These are phyloP conservation scores for Nycticryphes semicollaris DNA, from an alignment of 2,113 vertebrate species.

Conservation along the genomic window DNA sequence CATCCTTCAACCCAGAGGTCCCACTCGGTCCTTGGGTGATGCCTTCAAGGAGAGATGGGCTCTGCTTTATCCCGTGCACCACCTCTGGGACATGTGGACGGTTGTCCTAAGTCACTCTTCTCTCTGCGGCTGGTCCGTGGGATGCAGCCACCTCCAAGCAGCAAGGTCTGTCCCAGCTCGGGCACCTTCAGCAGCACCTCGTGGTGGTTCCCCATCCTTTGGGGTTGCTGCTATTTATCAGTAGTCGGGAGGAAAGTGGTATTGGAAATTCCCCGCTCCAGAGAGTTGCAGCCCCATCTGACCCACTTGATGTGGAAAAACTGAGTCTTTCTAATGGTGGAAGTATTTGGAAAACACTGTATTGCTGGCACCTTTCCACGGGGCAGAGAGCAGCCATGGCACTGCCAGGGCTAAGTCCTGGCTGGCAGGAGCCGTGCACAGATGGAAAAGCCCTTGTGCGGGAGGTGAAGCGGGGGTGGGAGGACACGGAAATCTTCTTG, in stretches of 20 bases:
- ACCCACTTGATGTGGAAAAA: background rate
- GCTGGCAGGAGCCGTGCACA: background rate
- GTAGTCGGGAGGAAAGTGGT: background rate
- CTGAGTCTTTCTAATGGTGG: background rate
- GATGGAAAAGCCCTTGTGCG: background rate
- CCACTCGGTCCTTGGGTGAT: accelerated
- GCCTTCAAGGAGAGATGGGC: background rate
- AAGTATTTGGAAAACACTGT: background rate
- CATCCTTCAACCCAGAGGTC: background rate
- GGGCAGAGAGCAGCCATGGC: background rate
- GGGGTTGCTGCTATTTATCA: background rate
- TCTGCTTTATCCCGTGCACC: accelerated
- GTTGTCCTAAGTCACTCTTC: background rate
- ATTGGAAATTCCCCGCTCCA: background rate
- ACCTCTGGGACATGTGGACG: background rate
- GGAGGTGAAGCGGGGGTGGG: accelerated
- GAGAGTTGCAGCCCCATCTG: background rate
- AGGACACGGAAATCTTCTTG: background rate
- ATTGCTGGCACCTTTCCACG: background rate
- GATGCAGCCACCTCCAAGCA: background rate
- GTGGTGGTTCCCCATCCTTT: background rate
- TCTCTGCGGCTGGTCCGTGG: background rate
- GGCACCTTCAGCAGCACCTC: background rate
- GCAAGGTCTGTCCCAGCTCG: accelerated
- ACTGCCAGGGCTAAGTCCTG: background rate